Base-by-base conservation (phyloP, 2,888 invertebrate species). In the Drosophila atripex region DNA sequence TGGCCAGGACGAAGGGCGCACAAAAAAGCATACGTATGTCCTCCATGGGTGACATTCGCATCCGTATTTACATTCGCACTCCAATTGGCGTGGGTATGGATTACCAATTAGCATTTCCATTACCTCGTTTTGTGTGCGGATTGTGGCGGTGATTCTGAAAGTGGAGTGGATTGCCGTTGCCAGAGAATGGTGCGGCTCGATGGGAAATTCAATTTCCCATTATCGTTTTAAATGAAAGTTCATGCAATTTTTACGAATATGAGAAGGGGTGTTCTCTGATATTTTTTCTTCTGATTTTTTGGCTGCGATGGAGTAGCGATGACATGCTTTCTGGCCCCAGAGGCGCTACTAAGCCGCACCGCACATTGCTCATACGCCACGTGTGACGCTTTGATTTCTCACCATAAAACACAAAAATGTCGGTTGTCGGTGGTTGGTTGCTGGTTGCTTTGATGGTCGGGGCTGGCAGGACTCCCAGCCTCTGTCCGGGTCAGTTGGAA, bases 171-270 rank as follows among this genome's bases (percentile, higher is more conserved):
- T n/a, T 38, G 38, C 14, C 8, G 38, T 4, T 23, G 21, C 38
- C n/a, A 28, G 35, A 5, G 35, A 35, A 11, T 4, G 14, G n/a
- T 18, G 18, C 16, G 43, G 4, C 18, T 43, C 21, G 43, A 60
- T 73, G 71, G 73, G 43, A 84, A 85, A 80, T 82, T 85, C 66
- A 80, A 86, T 83, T 80, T 74, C 68, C 76, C 84, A 83, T 77
- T 75, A 79, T 71, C 80, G 80, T 45, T 83, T 75, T 76, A 74
- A 83, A 83, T 83, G 80, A 76, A 84, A 77, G 80, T 80, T 77
- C 80, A 83, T 80, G 75, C 64, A 30, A 78, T 43, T 38, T 51
- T 35, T 11, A n/a, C 14, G 14, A 35, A 35, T 35, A 14, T 14
- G 35, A 35, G 35, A 7, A 6, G 6, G 4, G n/a, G 32, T 12